Evolutionary conservation across 1,140 invertebrate species (phyloP), one percentile per base, ranked within the genome.

Genomic region (Xylocopa sonorina): DNA sequence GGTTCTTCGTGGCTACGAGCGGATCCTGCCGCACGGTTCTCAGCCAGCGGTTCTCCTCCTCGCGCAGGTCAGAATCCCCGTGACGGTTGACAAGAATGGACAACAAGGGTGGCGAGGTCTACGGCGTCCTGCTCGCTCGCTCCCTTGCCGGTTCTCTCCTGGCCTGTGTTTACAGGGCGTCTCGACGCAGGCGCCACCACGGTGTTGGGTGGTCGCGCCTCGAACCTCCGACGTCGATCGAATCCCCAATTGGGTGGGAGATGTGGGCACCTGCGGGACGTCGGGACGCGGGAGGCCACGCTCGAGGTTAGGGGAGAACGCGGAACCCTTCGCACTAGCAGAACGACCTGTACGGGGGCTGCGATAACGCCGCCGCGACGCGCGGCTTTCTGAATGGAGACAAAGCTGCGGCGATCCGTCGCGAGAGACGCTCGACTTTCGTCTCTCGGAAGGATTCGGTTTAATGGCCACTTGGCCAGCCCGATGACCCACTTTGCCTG

Each of bases 241-340:
- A 89, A 91, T 87, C 85, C 86, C 78, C 86, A 87, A 90, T 89
- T 89, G 88, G 88, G 87, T 87, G 88, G 87, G 86, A 88, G 88
- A 67, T 80, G 73, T 55, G 81, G 73, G 83, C 72, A 62, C 51
- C 82, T 50, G 71, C 72, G 67, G 67, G 75, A 55, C 76, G 57
- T 57, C 72, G 71, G 73, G 83, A 41, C 41, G 41, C 51, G 67
- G 53, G 51, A 48, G 71, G 77, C 60, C 66, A 58, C 63, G 58
- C 74, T 81, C 41, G 75, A 87, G 72, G 73, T 75, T 77, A 80
- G 57, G 58, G 82, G 76, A 48, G 78, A 80, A 78, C 74, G 58
- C 55, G 64, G 84, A 83, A 78, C 62, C 57, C 62, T 84, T 53
- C 66, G 43, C 55, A 41, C 58, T 57, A 34, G 64, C 68, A 53